These are phyloP conservation scores for Lasioglossum marginatum DNA, from an alignment of 2,888 invertebrate genomes.

Conservation along the genomic window DNA sequence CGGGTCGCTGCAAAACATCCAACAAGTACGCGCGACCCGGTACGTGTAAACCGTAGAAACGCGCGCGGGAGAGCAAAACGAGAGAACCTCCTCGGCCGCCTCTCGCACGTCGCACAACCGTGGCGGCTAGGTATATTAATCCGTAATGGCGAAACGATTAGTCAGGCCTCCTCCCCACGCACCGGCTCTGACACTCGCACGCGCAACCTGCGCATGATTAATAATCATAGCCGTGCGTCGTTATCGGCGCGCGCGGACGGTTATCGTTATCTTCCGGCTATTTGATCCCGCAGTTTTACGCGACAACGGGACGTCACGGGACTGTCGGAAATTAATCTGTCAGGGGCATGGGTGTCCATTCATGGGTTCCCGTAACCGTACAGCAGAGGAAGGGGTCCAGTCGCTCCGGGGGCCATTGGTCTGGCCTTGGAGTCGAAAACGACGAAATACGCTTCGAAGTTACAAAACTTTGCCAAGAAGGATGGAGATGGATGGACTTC, in stretches of 20 bases:
- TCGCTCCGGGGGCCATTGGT: not conserved
- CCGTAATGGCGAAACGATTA: slow-evolving; percentile 83
- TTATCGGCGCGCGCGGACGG: slow-evolving; percentile 67
- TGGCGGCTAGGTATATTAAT: slow-evolving; percentile 77
- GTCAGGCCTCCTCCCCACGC: slow-evolving; percentile 76
- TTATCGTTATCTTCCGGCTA: slow-evolving; percentile 70
- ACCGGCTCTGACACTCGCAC: slow-evolving; percentile 81
- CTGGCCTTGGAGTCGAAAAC: not conserved
- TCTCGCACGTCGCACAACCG: not conserved
- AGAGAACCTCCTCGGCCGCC: slow-evolving; percentile 17
- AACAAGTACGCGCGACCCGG: not conserved
- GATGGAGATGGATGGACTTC: not conserved
- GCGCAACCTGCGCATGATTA: slow-evolving; percentile 83
- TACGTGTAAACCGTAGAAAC: slow-evolving; percentile 20
- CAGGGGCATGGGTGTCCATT: not conserved
- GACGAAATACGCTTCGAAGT: not conserved
- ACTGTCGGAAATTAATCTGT: slow-evolving; percentile 56
- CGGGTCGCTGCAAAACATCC: slow-evolving; percentile 45
- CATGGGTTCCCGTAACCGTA: not conserved
- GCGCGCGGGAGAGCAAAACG: slow-evolving; percentile 48
- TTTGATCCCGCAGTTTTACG: slow-evolving; percentile 61
- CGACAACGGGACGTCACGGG: slow-evolving; percentile 27
- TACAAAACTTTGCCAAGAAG: not conserved
- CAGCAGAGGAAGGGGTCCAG: not conserved
- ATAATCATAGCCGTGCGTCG: slow-evolving; percentile 76